Percentiles rank a stretch among this genome's conserved stretches.
These are phyloP conservation scores for Theristus sp. DNA, from an alignment of 2,888 invertebrate genomes.

Conservation along the genomic window DNA sequence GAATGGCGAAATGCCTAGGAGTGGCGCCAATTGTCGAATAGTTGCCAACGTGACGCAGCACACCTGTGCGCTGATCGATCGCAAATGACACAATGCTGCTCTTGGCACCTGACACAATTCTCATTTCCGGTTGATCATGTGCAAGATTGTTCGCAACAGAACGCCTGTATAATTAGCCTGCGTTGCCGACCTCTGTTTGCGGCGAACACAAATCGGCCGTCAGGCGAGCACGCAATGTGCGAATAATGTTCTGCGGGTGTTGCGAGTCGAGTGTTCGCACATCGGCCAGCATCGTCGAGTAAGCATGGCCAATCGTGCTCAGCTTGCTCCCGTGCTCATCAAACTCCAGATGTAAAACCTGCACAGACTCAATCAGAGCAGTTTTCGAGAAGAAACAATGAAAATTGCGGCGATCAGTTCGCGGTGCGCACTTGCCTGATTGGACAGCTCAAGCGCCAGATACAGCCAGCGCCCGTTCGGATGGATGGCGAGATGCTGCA, in stretches of 20 bases:
- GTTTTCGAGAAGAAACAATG: too few species aligned
- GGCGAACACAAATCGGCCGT: not conserved
- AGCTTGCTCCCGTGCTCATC: not conserved
- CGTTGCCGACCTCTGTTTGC: not conserved
- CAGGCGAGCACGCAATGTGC: not conserved
- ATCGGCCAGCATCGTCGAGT: not conserved
- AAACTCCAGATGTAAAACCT: too few species aligned
- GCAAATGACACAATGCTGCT: not conserved
- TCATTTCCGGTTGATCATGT: too few species aligned
- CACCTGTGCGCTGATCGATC: not conserved
- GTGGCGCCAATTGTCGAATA: not conserved
- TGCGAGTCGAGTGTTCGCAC: not conserved
- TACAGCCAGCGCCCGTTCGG: not conserved
- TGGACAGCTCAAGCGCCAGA: not conserved
- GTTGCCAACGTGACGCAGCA: not conserved
- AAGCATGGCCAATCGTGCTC: not conserved
- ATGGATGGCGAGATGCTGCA: not conserved
- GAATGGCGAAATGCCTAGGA: not conserved
- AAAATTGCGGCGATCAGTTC: too few species aligned
- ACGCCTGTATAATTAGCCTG: not conserved
- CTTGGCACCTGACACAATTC: too few species aligned
- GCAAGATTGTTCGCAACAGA: not conserved
- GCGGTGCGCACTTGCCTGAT: too few species aligned
- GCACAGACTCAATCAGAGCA: too few species aligned
- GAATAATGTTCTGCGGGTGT: not conserved